phyloP scores from a whole-genome alignment of 2,113 vertebrate species.

The Psophia crepitans region DNA sequence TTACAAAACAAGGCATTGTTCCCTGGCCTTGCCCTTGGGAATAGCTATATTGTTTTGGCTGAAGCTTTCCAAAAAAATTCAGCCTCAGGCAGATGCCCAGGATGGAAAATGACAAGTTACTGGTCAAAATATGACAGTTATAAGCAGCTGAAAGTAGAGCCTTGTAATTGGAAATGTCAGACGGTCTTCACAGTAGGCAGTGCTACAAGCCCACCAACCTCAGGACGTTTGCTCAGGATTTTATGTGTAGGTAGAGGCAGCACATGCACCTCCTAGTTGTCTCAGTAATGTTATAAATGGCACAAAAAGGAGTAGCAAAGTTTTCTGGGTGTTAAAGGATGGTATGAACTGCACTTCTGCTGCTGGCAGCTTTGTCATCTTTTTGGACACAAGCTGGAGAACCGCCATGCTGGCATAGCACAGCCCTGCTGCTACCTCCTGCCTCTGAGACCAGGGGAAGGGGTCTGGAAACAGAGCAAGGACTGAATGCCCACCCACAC shows the following conservation, averaged over 20 bases:
- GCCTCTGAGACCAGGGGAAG: neutral
- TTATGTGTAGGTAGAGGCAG: constrained; percentile 7
- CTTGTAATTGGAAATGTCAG: constrained; percentile 53
- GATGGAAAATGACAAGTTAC: constrained; percentile 62
- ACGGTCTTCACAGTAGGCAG: constrained; percentile 27
- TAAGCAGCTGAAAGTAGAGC: constrained; percentile 61
- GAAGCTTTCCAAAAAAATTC: constrained; percentile 55
- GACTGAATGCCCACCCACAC: fast-evolving
- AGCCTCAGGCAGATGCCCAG: constrained; percentile 55
- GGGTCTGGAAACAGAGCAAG: neutral
- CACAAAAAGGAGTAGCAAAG: neutral
- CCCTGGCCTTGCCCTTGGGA: constrained; percentile 56
- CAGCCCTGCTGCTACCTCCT: fast-evolving
- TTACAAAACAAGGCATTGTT: constrained; percentile 54
- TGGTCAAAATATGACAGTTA: constrained; percentile 68
- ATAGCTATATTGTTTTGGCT: constrained; percentile 64
- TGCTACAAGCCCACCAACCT: constrained; percentile 34
- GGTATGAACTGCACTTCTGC: neutral
- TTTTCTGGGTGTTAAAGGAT: neutral
- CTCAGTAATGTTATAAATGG: neutral
- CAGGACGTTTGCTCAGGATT: neutral
- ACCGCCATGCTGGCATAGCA: neutral
- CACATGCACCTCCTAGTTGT: neutral
- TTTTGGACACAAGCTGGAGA: neutral
- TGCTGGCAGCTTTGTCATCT: neutral